These are phyloP conservation scores for Sylvicola cinctus DNA, from an alignment of 2,888 invertebrate species.

Conservation along the genomic window DNA sequence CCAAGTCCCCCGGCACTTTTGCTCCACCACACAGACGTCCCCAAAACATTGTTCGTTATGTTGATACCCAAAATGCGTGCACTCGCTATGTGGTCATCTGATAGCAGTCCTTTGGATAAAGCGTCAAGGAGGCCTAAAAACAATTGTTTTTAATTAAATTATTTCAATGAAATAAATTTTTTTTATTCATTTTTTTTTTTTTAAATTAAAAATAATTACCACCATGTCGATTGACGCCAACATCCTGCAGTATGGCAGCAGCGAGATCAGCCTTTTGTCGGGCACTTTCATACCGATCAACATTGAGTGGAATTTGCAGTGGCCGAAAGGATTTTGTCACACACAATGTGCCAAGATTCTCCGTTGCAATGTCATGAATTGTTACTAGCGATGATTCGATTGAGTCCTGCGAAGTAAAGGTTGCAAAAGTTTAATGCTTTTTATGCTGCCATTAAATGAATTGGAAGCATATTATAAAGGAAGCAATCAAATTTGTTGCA, in stretches of 20 bases:
- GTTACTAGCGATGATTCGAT: constrained; percentile 46
- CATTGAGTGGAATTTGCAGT: constrained; percentile 45
- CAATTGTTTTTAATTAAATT: background rate
- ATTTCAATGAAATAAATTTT: background rate
- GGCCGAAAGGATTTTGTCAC: constrained; percentile 48
- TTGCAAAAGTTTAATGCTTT: too few relatives aligned
- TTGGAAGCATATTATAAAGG: too few relatives aligned
- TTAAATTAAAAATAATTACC: constrained; percentile 19
- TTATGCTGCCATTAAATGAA: too few relatives aligned
- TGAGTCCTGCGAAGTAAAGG: constrained; percentile 31
- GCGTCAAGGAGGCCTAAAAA: constrained; percentile 47
- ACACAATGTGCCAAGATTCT: constrained; percentile 49
- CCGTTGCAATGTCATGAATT: constrained; percentile 54
- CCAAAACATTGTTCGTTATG: constrained; percentile 34
- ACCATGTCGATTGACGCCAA: constrained; percentile 41
- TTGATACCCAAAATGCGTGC: constrained; percentile 40
- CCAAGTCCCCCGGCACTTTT: constrained; percentile 27
- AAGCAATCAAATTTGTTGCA: too few relatives aligned
- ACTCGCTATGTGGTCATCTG: constrained; percentile 34
- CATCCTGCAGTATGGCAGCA: constrained; percentile 50
- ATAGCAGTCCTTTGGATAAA: constrained; percentile 48
- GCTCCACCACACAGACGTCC: constrained; percentile 38
- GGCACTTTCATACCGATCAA: constrained; percentile 50
- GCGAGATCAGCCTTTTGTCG: constrained; percentile 62
- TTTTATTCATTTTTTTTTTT: background rate